phyloP scores from a whole-genome alignment of 2,888 invertebrate species.

The Fragum whitleyi region DNA sequence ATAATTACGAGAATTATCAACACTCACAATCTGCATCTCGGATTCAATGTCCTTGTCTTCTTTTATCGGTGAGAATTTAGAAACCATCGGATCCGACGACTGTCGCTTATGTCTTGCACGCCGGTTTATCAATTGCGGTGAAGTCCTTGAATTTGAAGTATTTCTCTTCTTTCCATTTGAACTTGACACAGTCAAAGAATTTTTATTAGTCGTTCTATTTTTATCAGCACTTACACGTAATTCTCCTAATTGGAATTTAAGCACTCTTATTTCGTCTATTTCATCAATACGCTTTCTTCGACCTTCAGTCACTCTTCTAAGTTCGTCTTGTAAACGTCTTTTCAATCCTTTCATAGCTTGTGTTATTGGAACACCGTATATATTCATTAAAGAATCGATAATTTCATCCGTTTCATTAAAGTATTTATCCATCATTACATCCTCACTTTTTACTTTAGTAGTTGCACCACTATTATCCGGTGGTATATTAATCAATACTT shows the following conservation, averaged over 20 bases:
- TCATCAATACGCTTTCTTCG: conserved; percentile 85
- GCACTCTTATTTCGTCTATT: conserved; percentile 84
- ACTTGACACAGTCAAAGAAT: conserved; percentile 39
- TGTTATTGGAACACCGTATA: conserved; percentile 83
- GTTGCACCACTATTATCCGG: conserved; percentile 51
- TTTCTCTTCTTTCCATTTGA: conserved; percentile 68
- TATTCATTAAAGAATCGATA: conserved; percentile 80
- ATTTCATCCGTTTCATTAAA: conserved; percentile 80
- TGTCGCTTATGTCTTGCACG: conserved; percentile 86
- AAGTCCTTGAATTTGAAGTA: conserved; percentile 72
- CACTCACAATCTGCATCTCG: conserved; percentile 80
- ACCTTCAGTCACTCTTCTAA: conserved; percentile 85
- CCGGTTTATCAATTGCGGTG: conserved; percentile 81
- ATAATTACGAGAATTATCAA: conserved; percentile 58
- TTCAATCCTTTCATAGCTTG: conserved; percentile 83
- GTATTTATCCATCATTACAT: conserved; percentile 64
- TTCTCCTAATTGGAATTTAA: conserved; percentile 82
- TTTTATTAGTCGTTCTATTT: conserved; percentile 55
- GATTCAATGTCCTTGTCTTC: conserved; percentile 86
- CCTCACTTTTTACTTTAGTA: conserved; percentile 42
- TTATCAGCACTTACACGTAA: conserved; percentile 75
- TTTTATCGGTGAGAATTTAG: conserved; percentile 87
- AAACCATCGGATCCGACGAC: conserved; percentile 87
- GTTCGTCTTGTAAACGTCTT: conserved; percentile 85
- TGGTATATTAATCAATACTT: conserved; percentile 70